Evolutionary conservation across 2,113 vertebrate species (phyloP).

Genomic region (Myxocyprinus asiaticus): DNA sequence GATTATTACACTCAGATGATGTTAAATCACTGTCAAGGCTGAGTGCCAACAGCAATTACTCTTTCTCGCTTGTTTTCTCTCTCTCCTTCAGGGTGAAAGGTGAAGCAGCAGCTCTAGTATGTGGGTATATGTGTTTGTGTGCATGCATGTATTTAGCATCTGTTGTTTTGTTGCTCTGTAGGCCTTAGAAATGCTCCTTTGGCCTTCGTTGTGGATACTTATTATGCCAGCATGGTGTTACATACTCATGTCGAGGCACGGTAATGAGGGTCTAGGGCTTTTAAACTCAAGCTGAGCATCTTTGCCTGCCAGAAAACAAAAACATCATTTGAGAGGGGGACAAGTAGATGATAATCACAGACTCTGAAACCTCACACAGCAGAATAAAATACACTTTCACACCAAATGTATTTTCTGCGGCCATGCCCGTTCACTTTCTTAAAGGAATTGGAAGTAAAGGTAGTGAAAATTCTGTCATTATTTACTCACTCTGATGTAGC

Average conservation of each 20-base stretch:
- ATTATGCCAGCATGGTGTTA: slow-evolving; percentile 60
- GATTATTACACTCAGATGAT: slow-evolving; percentile 75
- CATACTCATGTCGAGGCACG: slow-evolving; percentile 56
- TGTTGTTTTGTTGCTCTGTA: slow-evolving; percentile 21
- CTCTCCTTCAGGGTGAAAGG: slow-evolving; percentile 61
- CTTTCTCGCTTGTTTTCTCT: slow-evolving; percentile 58
- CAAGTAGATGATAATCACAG: slow-evolving; percentile 28
- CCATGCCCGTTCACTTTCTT: background rate
- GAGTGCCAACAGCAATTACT: slow-evolving; percentile 58
- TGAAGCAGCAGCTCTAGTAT: slow-evolving; percentile 27
- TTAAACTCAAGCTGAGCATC: slow-evolving; percentile 60
- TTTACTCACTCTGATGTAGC: too few relatives aligned
- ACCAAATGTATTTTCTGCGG: background rate
- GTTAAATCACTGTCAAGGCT: slow-evolving; percentile 73
- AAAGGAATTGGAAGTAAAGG: too few relatives aligned
- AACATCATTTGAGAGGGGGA: slow-evolving; percentile 22
- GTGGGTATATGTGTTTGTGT: background rate
- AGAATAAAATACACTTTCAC: slow-evolving; percentile 8
- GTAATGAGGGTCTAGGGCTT: slow-evolving; percentile 66
- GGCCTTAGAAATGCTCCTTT: slow-evolving; percentile 30
- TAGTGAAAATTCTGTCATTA: too few relatives aligned
- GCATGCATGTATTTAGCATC: background rate
- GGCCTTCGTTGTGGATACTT: slow-evolving; percentile 58
- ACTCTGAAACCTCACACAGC: background rate
- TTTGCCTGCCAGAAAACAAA: slow-evolving; percentile 39